Evolutionary conservation across 1,140 invertebrate species (phyloP).

Genomic region (Coelopa frigida): DNA sequence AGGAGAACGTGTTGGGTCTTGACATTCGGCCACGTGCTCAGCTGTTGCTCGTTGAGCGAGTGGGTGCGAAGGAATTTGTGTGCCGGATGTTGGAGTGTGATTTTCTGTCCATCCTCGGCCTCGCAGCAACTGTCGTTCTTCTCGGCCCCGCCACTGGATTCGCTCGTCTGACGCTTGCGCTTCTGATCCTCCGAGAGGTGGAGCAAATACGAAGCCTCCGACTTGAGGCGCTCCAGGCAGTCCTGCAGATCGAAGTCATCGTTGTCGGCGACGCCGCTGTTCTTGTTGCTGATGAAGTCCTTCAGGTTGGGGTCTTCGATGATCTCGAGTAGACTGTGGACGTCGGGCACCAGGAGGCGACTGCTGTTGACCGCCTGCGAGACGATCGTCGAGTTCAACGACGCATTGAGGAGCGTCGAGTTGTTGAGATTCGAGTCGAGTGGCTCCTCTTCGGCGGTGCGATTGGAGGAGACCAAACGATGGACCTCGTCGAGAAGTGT

Average conservation of each 20-base stretch:
- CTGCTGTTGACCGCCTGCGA: too few relatives aligned
- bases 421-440: conserved; percentile 24
- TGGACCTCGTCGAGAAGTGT: conserved; percentile 59
- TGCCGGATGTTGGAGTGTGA: conserved; percentile 18
- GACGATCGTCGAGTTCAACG: conserved; percentile 20
- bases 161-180: conserved; percentile 3
- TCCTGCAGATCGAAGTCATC: conserved; percentile 52
- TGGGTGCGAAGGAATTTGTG: conserved; percentile 26
- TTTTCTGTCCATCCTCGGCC: conserved; percentile 34
- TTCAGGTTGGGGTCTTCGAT: conserved; percentile 41
- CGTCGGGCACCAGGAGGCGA: conserved; percentile 63
- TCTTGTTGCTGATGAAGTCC: conserved; percentile 37
- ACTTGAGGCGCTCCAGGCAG: conserved; percentile 57
- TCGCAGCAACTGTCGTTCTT: conserved; percentile 35
- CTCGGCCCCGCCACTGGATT: conserved; percentile 19
- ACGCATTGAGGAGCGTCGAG: conserved; percentile 19
- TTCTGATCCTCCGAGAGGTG: conserved; percentile 49
- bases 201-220: conserved; percentile 60
- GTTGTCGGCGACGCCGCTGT: conserved; percentile 34
- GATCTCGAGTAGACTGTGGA: conserved; percentile 51
- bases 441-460: conserved; percentile 29
- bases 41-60: conserved; percentile 35
- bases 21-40: conserved; percentile 25
- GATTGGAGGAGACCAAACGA: conserved; percentile 24
- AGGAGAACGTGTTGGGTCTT: conserved; percentile 21